These are phyloP conservation scores for Alosa sapidissima DNA, from an alignment of 2,797 vertebrate genomes.

Conservation along the genomic window DNA sequence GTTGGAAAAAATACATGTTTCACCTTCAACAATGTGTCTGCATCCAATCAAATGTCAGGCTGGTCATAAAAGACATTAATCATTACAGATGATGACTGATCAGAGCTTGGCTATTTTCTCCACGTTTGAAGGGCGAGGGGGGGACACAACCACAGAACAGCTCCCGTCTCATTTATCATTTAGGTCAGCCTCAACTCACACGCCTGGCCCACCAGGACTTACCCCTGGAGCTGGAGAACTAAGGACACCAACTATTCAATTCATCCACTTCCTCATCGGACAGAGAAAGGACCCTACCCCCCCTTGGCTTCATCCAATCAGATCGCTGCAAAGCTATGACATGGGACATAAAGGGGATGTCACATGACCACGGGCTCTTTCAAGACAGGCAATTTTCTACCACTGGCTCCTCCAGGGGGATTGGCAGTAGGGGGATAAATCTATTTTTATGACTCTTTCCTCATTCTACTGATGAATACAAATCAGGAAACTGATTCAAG, in stretches of 20 bases:
- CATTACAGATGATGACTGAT: neutral
- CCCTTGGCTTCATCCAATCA: neutral
- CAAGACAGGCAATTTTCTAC: conserved; percentile 38
- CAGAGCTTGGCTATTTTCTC: neutral
- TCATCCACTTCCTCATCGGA: neutral
- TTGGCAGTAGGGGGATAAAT: conserved; percentile 57
- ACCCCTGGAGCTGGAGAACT: neutral
- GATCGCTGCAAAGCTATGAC: conserved; percentile 34
- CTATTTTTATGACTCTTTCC: conserved; percentile 56
- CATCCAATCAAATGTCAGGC: neutral
- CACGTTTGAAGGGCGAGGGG: neutral
- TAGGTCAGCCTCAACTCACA: neutral
- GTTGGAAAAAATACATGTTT: too few species aligned
- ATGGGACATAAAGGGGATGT: conserved; percentile 58
- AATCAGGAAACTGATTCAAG: conserved; percentile 63
- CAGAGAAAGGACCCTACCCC: neutral
- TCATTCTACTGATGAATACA: conserved; percentile 60
- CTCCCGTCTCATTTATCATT: neutral
- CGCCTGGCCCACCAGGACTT: neutral
- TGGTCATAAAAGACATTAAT: neutral
- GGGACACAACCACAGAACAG: neutral
- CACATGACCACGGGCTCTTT: conserved; percentile 29
- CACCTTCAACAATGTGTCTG: neutral
- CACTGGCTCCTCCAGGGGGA: conserved; percentile 38
- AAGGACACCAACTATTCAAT: neutral